Evolutionary conservation across 2,888 invertebrate species (phyloP), one percentile per base, ranked within the genome.

Genomic region (Scaptomyza parva): DNA sequence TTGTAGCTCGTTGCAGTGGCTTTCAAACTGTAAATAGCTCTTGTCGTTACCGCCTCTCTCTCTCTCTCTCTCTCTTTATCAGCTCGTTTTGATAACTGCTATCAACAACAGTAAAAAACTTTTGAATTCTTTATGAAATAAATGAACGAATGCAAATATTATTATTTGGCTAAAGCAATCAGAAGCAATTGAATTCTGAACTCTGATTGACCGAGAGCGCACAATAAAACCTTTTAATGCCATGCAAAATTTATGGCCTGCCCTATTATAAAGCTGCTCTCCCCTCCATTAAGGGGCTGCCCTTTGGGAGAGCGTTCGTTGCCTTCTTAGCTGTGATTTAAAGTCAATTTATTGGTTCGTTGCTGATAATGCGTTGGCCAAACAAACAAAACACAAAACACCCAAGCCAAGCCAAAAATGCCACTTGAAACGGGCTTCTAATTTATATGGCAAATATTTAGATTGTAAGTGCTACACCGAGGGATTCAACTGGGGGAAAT

Each of bases 361-460:
- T 71, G 76, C 44, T 65, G 61, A 62, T 76, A 82, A 74, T 78
- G 52, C 33, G 20, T 43, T 61, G 35, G 41, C 17, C 65, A 64
- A 76, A 76, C 77, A 76, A 24, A 39, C 26, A 14, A 35, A 12
- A 35, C 35, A 9, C 14, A 37, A 26, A 48, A 35, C 28, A 26
- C 48, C 14, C 22, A 30, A 2, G 6, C n/a, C 2, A 26, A 17
- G 12, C 18, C 45, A 52, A 47, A n/a, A 53, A 20, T 55, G 44
- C 33, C 45, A 55, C 58, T 55, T 6, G 35, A 54, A 69, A 62
- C 55, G 33, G 61, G 17, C 48, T 30, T 47, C 44, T 71, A 82
- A 82, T 79, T 85, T 85, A 72, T 77, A 70, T 50, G 35, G 72
- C 55, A 79, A 82, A 82, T 82, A 85, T 82, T 82, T 75, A 59